phyloP scores from a whole-genome alignment of 2,888 invertebrate genomes.

The Conchocele bisecta region DNA sequence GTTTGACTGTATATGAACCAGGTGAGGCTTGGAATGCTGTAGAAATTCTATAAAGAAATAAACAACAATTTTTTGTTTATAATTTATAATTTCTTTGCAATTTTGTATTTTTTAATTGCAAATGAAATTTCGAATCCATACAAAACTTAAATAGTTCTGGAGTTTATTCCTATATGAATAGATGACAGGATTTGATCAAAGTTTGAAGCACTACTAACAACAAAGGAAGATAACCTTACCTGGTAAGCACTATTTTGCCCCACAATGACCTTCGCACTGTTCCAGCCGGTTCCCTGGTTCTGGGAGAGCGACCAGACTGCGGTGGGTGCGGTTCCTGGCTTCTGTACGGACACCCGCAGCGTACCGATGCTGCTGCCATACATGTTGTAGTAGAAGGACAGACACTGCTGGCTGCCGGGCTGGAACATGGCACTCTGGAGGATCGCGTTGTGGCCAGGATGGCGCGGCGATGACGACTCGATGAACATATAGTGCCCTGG shows the following conservation, averaged over 20 bases:
- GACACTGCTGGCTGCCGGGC: conserved; percentile 54
- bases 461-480: conserved; percentile 87
- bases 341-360: conserved; percentile 66
- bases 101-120: no score
- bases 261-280: conserved; percentile 48
- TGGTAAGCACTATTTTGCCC: conserved; percentile 40
- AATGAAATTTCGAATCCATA: no score
- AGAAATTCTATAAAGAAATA: no score
- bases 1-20: no score
- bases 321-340: conserved; percentile 32
- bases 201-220: no score
- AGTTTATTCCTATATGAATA: no score
- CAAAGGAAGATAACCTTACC: no score
- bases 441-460: conserved; percentile 83
- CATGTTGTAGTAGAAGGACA: conserved; percentile 79
- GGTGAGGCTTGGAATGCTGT: no score
- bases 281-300: conserved; percentile 71
- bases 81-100: no score
- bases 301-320: conserved; percentile 65
- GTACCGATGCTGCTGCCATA: conserved; percentile 69
- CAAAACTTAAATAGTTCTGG: no score
- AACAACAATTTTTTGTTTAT: no score
- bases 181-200: no score
- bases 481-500: conserved; percentile 88
- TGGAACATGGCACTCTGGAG: conserved; percentile 69